Percentiles rank a stretch among this genome's conserved stretches.
These are phyloP conservation scores for Laupala kohalensis DNA, from an alignment of 1,140 invertebrate genomes.

Conservation along the genomic window DNA sequence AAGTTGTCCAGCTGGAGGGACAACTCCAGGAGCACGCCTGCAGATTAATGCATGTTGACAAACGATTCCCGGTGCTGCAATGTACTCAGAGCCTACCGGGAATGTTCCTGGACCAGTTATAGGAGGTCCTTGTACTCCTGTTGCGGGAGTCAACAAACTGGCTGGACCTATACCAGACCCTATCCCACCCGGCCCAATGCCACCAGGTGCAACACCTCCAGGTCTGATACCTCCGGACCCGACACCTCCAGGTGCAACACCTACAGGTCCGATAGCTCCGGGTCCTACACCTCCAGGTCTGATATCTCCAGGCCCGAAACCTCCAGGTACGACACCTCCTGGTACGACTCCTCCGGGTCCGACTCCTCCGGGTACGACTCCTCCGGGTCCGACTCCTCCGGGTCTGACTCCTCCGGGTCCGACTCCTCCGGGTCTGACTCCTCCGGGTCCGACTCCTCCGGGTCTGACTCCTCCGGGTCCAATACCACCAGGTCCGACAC, in stretches of 20 bases:
- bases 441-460: not conserved
- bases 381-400: conserved; percentile 13
- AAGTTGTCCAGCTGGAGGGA: not conserved
- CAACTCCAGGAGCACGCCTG: conserved; percentile 1
- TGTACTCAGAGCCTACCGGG: not conserved
- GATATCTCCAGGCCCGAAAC: not conserved
- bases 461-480: conserved; percentile 1
- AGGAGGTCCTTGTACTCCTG: not conserved
- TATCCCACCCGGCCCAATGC: conserved; percentile 3
- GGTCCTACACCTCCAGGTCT: conserved; percentile 13
- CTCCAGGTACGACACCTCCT: not conserved
- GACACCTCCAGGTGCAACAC: conserved; percentile 14
- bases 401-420: conserved; percentile 16
- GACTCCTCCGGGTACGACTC: not conserved
- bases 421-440: conserved; percentile 7
- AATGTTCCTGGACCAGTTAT: not conserved
- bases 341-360: not conserved
- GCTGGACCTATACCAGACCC: conserved; percentile 8
- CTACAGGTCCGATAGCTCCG: conserved; percentile 3
- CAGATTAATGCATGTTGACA: not conserved
- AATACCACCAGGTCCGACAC: not conserved
- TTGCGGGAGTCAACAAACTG: not conserved
- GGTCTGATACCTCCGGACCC: conserved; percentile 9
- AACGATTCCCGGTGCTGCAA: not conserved
- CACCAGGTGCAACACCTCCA: conserved; percentile 12